phyloP scores from a whole-genome alignment of 2,888 invertebrate species.

The Drosophila robusta region DNA sequence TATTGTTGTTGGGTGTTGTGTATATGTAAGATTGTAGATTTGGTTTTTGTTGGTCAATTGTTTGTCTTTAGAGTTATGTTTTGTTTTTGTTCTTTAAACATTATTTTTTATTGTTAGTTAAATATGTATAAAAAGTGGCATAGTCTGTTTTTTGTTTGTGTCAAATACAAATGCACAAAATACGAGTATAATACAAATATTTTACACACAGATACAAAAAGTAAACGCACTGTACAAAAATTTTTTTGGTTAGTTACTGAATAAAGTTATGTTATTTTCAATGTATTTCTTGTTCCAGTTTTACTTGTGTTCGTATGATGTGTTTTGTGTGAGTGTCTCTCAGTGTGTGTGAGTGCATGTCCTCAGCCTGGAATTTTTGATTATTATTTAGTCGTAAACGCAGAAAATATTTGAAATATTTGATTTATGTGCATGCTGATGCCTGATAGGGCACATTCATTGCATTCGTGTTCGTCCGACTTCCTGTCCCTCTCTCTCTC shows the following conservation, averaged over 20 bases:
- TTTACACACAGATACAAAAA: constrained; percentile 72
- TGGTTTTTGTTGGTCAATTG: constrained; percentile 34
- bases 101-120: constrained; percentile 38
- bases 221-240: constrained; percentile 75
- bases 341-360: constrained; percentile 21
- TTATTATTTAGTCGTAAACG: constrained; percentile 77
- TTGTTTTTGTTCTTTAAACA: not conserved
- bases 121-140: constrained; percentile 71
- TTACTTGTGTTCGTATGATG: constrained; percentile 8
- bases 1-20: constrained; percentile 32
- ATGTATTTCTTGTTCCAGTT: constrained; percentile 30
- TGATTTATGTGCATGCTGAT: constrained; percentile 75
- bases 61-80: constrained; percentile 16
- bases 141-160: constrained; percentile 67
- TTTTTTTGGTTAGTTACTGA: constrained; percentile 37
- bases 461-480: constrained; percentile 43
- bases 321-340: constrained; percentile 16
- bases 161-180: constrained; percentile 73
- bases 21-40: constrained; percentile 46
- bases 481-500: constrained; percentile 20
- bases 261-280: constrained; percentile 37
- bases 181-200: constrained; percentile 72
- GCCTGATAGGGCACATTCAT: constrained; percentile 63
- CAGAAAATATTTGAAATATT: constrained; percentile 73
- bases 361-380: constrained; percentile 68